phyloP scores from a whole-genome alignment of 1,140 invertebrate species.

The Phymastichus coffea region DNA sequence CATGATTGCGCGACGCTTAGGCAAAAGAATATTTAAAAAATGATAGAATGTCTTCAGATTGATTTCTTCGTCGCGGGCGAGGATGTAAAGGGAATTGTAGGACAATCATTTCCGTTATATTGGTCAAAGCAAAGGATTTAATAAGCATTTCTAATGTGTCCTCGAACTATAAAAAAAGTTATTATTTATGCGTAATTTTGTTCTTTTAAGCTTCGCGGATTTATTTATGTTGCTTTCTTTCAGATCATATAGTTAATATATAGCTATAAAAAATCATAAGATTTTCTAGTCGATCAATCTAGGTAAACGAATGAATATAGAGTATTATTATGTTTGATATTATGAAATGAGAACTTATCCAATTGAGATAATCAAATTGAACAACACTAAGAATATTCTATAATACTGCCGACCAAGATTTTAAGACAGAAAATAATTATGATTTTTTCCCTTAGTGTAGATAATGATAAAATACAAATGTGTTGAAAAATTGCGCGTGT shows the following conservation, averaged over 20 bases:
- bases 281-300: neutral
- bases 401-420: neutral
- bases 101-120: slow-evolving; percentile 28
- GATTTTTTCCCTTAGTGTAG: neutral
- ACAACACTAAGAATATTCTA: neutral
- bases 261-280: neutral
- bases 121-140: slow-evolving; percentile 18
- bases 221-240: neutral
- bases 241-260: slow-evolving; percentile 7
- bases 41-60: slow-evolving; percentile 19
- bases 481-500: neutral
- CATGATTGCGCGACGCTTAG: slow-evolving; percentile 10
- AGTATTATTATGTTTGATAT: neutral
- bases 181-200: neutral
- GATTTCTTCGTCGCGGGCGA: slow-evolving; percentile 13
- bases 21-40: too few relatives aligned
- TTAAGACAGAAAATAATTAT: neutral
- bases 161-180: neutral
- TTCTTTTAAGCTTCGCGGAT: neutral
- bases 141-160: slow-evolving; percentile 1
- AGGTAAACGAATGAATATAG: neutral
- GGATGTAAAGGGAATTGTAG: slow-evolving; percentile 28
- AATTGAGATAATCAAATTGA: neutral
- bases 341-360: neutral
- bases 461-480: neutral